These are phyloP conservation scores for Lomographa bimaculata DNA, from an alignment of 2,888 invertebrate genomes.

Conservation along the genomic window DNA sequence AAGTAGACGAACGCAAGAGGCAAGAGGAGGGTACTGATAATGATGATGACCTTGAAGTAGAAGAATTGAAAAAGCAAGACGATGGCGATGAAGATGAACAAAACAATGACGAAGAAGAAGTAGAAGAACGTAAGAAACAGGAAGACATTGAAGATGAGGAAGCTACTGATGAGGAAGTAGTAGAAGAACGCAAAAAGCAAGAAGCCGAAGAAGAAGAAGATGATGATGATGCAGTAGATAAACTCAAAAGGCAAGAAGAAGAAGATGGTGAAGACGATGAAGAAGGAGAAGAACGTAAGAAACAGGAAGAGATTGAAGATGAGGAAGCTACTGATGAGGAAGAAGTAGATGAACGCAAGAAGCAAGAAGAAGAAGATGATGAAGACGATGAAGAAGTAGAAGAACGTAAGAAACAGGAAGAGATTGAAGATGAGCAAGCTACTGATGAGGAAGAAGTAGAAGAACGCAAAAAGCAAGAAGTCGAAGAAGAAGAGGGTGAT, in stretches of 20 bases:
- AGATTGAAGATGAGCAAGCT: constrained; percentile 2
- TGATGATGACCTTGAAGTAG: constrained; percentile 6
- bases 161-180: constrained; percentile 14
- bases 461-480: constrained; percentile 9
- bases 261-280: constrained; percentile 17
- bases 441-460: constrained; percentile 16
- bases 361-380: constrained; percentile 3
- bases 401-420: constrained; percentile 6
- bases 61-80: constrained; percentile 9
- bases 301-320: constrained; percentile 16
- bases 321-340: constrained; percentile 9
- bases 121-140: constrained; percentile 1
- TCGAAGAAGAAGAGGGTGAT: constrained; percentile 4
- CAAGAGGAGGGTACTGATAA: constrained; percentile 16
- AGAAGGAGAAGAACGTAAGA: constrained; percentile 11
- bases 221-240: constrained; percentile 4
- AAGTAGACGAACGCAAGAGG: constrained; percentile 17
- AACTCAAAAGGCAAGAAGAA: constrained; percentile 20
- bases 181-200: constrained; percentile 14
- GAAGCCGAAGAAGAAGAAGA: constrained; percentile 16
- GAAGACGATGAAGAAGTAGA: constrained; percentile 10
- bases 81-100: constrained; percentile 17
- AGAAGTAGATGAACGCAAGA: constrained; percentile 15
- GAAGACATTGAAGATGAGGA: constrained; percentile 19
- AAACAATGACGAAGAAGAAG: constrained; percentile 9